Evolutionary conservation across 2,797 vertebrate species (phyloP), one percentile per base, ranked within the genome.

Genomic region (Rhyacichthys aspro): DNA sequence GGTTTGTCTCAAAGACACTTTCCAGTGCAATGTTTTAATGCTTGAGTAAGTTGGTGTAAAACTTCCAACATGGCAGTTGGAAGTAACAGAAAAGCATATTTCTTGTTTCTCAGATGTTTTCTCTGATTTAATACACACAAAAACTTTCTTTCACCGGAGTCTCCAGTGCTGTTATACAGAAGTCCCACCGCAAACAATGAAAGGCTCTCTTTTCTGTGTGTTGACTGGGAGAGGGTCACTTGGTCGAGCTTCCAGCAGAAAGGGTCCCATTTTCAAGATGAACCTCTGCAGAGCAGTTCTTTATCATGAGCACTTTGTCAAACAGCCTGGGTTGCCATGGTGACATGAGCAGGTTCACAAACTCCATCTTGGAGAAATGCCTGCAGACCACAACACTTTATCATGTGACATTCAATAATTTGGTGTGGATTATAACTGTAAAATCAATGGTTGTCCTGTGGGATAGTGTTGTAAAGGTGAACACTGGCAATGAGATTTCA

Each of bases 381-480:
- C 92, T 81, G 85, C 86, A 85, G 92, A 87, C 87, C 89, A 88
- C 84, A 83, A 90, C 91, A 92, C 89, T 93, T 94, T 90, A 94
- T 96, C 93, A 94, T 93, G 90, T 90, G 90, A 92, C 91, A 91
- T 94, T 94, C 93, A 91, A 94, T 95, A 94, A 94, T 95, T 94
- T 93, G 80, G 74, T 94, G 93, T 94, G 94, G 90, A 91, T 94
- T 94, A 91, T 95, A 94, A 96, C 89, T 89, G 91, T 85, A 87
- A 94, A 94, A 95, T 95, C 94, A 94, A 93, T 94, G 89, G 59
- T 60, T 74, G 64, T 94, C 92, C 92, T 93, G 0, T 84, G 91
- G 92, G 91, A 91, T 86, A 89, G 89, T 78, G 84, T 76, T 77
- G 63, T 39, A 86, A 78, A 84, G 86, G 79, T 76, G 68, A 81